Percentiles rank a stretch among this genome's conserved stretches.
phyloP scores from a whole-genome alignment of 1,140 invertebrate species.

The Drosophila nannoptera region DNA sequence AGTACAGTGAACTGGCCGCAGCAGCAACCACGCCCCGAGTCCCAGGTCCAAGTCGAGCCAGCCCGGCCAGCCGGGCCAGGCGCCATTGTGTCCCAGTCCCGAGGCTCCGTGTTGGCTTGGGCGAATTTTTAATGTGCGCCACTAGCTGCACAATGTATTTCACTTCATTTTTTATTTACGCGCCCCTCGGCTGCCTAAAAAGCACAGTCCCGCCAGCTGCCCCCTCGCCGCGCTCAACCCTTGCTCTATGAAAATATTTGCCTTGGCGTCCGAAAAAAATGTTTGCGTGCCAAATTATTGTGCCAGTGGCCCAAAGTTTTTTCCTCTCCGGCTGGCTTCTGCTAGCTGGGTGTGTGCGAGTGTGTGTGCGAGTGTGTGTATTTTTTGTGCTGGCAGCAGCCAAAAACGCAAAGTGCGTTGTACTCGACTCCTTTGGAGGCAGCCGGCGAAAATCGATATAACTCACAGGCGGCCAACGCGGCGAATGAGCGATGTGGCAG shows the following conservation, averaged over 20 bases:
- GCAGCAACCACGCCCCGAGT: conserved; percentile 21
- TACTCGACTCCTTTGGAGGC: conserved; percentile 42
- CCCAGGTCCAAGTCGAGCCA: conserved; percentile 1
- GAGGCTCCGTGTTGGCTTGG: conserved; percentile 46
- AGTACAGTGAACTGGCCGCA: conserved; percentile 24
- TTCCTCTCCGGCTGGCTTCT: conserved; percentile 45
- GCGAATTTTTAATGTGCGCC: conserved; percentile 66
- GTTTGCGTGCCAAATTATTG: conserved; percentile 76
- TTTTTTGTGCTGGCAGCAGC: conserved; percentile 53
- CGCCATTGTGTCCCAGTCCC: conserved; percentile 41
- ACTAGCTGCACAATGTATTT: conserved; percentile 67
- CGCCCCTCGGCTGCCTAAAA: conserved; percentile 18
- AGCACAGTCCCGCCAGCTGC: conserved; percentile 10
- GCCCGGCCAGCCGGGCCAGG: no score
- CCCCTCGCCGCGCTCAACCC: not conserved
- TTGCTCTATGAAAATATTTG: conserved; percentile 27
- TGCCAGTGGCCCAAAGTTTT: conserved; percentile 70
- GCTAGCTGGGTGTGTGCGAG: conserved; percentile 19
- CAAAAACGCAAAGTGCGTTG: conserved; percentile 69
- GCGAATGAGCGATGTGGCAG: conserved; percentile 45
- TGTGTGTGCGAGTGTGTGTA: not conserved
- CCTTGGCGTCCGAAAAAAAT: conserved; percentile 52
- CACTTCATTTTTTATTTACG: conserved; percentile 66
- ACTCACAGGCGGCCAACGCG: conserved; percentile 19
- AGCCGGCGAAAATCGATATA: conserved; percentile 45